Conservation (phyloP, 2,888 invertebrate genomes). For the Lasioglossum oenotherae region DNA sequence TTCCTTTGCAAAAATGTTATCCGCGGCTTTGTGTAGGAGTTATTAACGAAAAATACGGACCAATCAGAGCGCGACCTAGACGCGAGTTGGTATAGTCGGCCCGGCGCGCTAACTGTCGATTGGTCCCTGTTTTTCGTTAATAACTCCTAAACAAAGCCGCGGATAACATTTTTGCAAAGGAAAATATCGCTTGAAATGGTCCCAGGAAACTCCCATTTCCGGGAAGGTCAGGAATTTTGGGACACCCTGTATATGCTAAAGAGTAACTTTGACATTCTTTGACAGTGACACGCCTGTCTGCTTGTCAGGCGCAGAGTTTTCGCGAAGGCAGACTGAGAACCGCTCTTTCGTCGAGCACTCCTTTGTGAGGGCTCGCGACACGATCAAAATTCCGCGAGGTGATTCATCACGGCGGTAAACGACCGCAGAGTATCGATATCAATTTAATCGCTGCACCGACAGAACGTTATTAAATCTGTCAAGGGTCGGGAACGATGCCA, state of each 20-base stretch:
- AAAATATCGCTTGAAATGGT: too few relatives aligned
- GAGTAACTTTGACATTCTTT: background rate
- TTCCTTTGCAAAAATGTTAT: too few relatives aligned
- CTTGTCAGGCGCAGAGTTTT: background rate
- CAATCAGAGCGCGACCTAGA: too few relatives aligned
- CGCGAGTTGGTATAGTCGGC: too few relatives aligned
- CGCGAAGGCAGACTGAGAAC: background rate
- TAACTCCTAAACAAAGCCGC: too few relatives aligned
- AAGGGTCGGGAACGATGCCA: constrained; percentile 10
- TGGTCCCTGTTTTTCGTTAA: too few relatives aligned
- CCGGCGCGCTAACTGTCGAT: too few relatives aligned
- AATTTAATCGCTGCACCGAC: constrained; percentile 42
- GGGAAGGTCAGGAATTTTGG: too few relatives aligned
- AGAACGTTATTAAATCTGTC: constrained; percentile 46
- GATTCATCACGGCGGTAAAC: constrained; percentile 17
- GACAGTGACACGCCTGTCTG: background rate
- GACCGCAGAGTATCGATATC: constrained; percentile 9
- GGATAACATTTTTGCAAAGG: too few relatives aligned
- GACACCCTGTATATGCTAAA: background rate
- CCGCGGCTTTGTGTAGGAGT: too few relatives aligned
- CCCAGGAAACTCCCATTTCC: too few relatives aligned
- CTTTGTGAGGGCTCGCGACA: background rate
- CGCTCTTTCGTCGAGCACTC: background rate
- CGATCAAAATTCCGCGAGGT: background rate
- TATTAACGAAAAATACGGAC: too few relatives aligned